Percentiles rank a stretch among this genome's conserved stretches.
Evolutionary conservation across 2,888 invertebrate genomes (phyloP).

Genomic region (Anaspis maculata): DNA sequence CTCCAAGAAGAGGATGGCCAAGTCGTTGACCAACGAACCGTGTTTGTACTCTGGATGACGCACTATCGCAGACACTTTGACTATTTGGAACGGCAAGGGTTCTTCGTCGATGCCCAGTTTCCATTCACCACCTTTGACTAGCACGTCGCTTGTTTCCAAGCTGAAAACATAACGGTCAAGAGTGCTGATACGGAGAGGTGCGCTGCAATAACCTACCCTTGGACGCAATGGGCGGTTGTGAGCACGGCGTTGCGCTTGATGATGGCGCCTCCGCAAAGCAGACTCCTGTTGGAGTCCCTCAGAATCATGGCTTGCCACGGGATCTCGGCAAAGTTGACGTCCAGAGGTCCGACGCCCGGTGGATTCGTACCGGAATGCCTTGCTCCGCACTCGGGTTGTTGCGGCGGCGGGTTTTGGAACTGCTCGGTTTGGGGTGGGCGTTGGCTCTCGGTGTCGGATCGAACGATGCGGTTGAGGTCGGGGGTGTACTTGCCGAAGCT

Average conservation of each 20-base stretch:
- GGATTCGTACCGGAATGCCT: conserved; percentile 43
- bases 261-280: conserved; percentile 74
- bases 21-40: conserved; percentile 55
- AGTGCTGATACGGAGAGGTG: too few species aligned
- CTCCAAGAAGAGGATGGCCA: conserved; percentile 61
- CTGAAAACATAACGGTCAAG: too few species aligned
- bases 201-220: too few species aligned
- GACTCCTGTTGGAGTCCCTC: conserved; percentile 59
- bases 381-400: conserved; percentile 9
- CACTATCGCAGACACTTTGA: conserved; percentile 60
- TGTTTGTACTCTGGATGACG: conserved; percentile 62
- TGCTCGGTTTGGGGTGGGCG: conserved; percentile 2
- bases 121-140: conserved; percentile 78
- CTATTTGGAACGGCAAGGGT: conserved; percentile 70
- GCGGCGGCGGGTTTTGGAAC: neutral
- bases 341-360: conserved; percentile 44
- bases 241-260: conserved; percentile 64
- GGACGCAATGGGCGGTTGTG: conserved; percentile 73
- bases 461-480: conserved; percentile 7
- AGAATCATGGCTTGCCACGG: conserved; percentile 84
- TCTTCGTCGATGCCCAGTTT: conserved; percentile 74
- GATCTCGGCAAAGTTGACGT: conserved; percentile 71
- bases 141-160: conserved; percentile 54
- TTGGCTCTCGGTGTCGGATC: conserved; percentile 5
- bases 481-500: conserved; percentile 24